A percentile compares a stretch with the other conserved stretches of the same genome.
Evolutionary conservation across 2,888 invertebrate species (phyloP).

Genomic region (Bugulina stolonifera): DNA sequence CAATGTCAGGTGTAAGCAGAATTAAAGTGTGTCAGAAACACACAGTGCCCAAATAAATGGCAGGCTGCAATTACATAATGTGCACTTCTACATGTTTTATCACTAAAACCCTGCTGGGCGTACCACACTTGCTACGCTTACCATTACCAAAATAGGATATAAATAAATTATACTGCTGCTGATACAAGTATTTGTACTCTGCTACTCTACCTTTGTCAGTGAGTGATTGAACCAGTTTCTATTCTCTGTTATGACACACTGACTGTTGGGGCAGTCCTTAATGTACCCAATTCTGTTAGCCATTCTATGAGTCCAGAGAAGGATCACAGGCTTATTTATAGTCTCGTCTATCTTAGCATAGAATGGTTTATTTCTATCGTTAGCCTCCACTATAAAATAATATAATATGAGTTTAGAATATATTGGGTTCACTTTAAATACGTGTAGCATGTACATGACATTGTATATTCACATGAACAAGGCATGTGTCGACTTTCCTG

Average conservation of each 20-base stretch:
- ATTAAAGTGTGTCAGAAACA: no score
- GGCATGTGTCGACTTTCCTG: no score
- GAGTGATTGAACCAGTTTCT: conserved; percentile 20
- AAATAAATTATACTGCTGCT: not conserved
- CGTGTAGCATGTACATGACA: no score
- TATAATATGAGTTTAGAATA: no score
- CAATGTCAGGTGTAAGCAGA: no score
- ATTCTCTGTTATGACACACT: conserved; percentile 21
- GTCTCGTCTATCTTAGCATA: conserved; percentile 20
- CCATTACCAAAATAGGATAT: not conserved
- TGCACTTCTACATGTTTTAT: no score
- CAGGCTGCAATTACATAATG: no score
- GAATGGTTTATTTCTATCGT: not conserved
- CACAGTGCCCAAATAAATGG: no score
- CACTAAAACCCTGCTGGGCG: no score
- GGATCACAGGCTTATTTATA: conserved; percentile 11
- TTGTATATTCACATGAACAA: no score
- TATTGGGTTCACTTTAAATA: no score
- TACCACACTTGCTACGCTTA: not conserved
- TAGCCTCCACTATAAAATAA: no score
- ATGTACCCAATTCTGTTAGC: not conserved
- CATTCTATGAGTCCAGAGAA: conserved; percentile 21
- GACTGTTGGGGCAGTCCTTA: conserved; percentile 11
- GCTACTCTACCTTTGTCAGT: not conserved
- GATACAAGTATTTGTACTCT: not conserved